Conservation (phyloP, 64 coral and sea anemone genomes). For the Anthopleura sola region DNA sequence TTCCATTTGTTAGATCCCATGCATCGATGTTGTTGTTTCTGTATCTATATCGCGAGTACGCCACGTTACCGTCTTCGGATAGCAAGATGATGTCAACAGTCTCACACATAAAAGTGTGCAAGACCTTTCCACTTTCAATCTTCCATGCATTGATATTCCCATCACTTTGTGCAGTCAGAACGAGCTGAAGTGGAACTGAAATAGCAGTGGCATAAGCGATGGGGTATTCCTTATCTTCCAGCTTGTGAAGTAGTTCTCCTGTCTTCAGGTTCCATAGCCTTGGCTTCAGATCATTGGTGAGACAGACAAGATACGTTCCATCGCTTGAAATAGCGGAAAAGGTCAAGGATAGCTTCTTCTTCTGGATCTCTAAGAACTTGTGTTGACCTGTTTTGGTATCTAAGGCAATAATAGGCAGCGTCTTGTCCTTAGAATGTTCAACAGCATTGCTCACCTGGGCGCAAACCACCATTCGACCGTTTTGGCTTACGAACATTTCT, state of each 20-base stretch:
- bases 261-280: slow-evolving; percentile 29
- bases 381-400: slow-evolving; percentile 51
- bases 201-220: slow-evolving; percentile 1
- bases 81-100: not conserved
- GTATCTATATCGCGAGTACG: slow-evolving; percentile 3
- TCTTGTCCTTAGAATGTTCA: slow-evolving; percentile 42
- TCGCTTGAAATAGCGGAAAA: slow-evolving; percentile 44
- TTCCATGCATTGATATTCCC: slow-evolving; percentile 31
- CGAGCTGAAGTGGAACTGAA: slow-evolving; percentile 3
- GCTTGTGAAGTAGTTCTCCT: slow-evolving; percentile 27
- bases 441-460: slow-evolving; percentile 26
- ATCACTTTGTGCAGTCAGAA: slow-evolving; percentile 33
- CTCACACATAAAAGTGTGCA: slow-evolving; percentile 1
- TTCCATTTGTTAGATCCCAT: slow-evolving; percentile 24
- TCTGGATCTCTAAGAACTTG: slow-evolving; percentile 23
- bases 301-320: slow-evolving; percentile 60
- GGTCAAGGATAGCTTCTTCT: slow-evolving; percentile 17
- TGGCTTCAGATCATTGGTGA: slow-evolving; percentile 27
- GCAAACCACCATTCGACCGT: slow-evolving; percentile 40
- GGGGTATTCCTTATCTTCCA: slow-evolving; percentile 34
- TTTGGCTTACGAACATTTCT: slow-evolving; percentile 62
- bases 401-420: slow-evolving; percentile 45
- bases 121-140: not conserved
- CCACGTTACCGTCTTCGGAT: slow-evolving; percentile 22
- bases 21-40: not conserved